Base-by-base conservation (phyloP, 1,140 invertebrate species). In the Formica selysi region DNA sequence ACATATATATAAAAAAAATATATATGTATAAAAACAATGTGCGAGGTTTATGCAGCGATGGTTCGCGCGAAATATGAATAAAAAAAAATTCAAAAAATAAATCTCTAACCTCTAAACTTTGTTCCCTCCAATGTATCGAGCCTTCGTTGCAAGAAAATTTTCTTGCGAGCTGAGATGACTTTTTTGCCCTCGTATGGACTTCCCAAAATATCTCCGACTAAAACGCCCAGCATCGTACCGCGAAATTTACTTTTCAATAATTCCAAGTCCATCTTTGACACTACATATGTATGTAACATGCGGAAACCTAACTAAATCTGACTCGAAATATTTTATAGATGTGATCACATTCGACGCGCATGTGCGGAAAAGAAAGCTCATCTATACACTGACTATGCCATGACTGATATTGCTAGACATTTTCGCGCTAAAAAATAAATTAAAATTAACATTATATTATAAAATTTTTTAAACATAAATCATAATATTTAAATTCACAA, bases 151-250 rank as follows among this genome's bases (percentile, higher is more conserved):
- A 97, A 91, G 26, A 96, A 92, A 29, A 95, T 89, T 91, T 95
- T 96, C 6, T 95, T 94, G 22, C 96, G 95, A 19, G 62, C 76
- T 16, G 94, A 94, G 3, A 94, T 65, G 73, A 91, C 61, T 32
- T 95, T 91, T 65, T 96, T 96, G n/a, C 95, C 96, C 95, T 98
- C 97, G 94, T 96, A 98, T 36, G 96, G 96, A 59, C 96, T 95
- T 70, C 97, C 97, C 19, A 97, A 93, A 92, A 97, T 98, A 94
- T 98, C 97, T 2, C 97, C 97, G 8, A 97, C 90, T 59, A 98
- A 94, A 57, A 95, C 96, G 13, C 97, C 97, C 4, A 97, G 93
- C 73, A 98, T 92, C 83, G 96, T 96, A 8, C 97, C 97, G 78
- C 96, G 95, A 93, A 97, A 97, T 95, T 97, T 97, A 81, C 94